phyloP scores from a whole-genome alignment of 2,797 vertebrate species.

The Uromys caudimaculatus region DNA sequence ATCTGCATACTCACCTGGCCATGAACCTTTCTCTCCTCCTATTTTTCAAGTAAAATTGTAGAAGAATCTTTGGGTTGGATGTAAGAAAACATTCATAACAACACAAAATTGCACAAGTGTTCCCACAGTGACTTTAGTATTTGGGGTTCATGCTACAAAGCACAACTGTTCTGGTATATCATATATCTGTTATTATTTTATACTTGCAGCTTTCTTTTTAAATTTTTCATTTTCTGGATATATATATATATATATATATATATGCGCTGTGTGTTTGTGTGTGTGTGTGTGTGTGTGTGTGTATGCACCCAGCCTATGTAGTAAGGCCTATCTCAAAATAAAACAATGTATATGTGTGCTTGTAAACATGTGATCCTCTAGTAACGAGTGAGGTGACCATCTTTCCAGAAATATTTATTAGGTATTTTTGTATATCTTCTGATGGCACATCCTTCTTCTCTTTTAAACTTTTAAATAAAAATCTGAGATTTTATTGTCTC shows the following conservation, averaged over 20 bases:
- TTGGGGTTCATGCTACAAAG: not conserved
- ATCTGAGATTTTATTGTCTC: not conserved
- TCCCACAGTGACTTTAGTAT: not conserved
- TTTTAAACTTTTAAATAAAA: slow-evolving; percentile 22
- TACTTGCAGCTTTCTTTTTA: not conserved
- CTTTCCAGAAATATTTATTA: not conserved
- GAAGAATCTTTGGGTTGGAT: not conserved
- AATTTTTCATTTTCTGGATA: not conserved
- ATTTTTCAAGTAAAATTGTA: not conserved
- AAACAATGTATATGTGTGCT: not conserved
- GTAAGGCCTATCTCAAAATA: not conserved
- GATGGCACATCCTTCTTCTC: not conserved
- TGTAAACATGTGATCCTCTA: not conserved
- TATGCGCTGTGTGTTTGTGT: not conserved
- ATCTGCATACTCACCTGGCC: not conserved
- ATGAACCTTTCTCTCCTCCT: not conserved
- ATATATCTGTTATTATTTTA: not conserved
- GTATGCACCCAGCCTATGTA: not conserved
- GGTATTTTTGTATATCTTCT: not conserved
- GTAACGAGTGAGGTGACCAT: not conserved
- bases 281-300: not conserved
- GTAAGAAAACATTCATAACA: not conserved
- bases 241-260: too few species aligned
- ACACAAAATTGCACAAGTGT: not conserved
- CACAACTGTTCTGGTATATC: not conserved